These are phyloP conservation scores for Peromyscus maniculatus DNA, from an alignment of 2,113 vertebrate genomes.

Conservation along the genomic window DNA sequence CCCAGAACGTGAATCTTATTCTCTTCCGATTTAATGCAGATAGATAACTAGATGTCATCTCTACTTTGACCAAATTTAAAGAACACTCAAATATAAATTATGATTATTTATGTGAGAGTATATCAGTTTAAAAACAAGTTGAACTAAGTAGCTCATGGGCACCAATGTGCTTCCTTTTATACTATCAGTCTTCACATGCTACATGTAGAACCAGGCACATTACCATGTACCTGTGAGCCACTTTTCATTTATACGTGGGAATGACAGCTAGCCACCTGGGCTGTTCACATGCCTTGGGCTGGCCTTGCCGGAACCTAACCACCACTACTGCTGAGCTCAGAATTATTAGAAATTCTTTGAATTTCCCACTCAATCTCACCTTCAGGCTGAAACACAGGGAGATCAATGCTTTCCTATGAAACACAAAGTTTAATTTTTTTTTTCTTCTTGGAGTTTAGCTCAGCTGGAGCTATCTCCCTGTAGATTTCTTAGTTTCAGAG, in stretches of 20 bases:
- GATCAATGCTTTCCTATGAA: not conserved
- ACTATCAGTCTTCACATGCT: not conserved
- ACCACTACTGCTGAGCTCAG: not conserved
- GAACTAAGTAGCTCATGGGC: no score
- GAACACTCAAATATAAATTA: not conserved
- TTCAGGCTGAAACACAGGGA: not conserved
- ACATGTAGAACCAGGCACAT: not conserved
- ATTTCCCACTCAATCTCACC: not conserved
- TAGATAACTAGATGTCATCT: not conserved
- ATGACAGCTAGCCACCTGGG: not conserved
- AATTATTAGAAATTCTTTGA: not conserved
- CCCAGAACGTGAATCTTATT: not conserved
- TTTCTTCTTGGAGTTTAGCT: not conserved
- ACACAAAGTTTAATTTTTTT: slow-evolving; percentile 39
- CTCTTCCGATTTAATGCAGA: not conserved
- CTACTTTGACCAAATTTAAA: not conserved
- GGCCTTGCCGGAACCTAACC: no score
- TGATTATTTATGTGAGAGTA: not conserved
- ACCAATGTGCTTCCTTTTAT: not conserved
- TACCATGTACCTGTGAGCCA: not conserved
- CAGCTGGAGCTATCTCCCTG: not conserved
- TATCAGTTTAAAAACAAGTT: not conserved
- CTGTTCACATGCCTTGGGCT: not conserved
- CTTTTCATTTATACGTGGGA: not conserved
- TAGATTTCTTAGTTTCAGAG: not conserved